Conservation (phyloP, 2,113 vertebrate genomes). For the Silurus meridionalis region DNA sequence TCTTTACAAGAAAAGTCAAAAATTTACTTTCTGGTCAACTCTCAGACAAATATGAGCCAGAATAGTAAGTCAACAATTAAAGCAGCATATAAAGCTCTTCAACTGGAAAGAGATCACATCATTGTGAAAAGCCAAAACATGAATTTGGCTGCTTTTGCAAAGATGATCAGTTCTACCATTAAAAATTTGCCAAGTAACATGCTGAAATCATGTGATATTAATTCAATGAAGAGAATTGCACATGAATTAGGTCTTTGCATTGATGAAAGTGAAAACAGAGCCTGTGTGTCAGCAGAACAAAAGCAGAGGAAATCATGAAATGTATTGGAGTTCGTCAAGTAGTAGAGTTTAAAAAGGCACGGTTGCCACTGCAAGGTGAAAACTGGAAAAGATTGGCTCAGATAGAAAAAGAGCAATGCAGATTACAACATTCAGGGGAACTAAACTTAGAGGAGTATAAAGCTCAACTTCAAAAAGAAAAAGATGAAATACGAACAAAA, state of each 20-base stretch:
- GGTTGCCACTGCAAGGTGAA: constrained; percentile 59
- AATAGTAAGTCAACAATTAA: constrained; percentile 15
- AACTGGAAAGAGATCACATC: constrained; percentile 36
- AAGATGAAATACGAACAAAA: rapidly evolving
- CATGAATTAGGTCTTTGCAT: constrained; percentile 49
- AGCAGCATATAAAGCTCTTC: background rate
- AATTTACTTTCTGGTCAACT: constrained; percentile 55
- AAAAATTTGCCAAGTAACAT: background rate
- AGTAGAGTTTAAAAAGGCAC: constrained; percentile 47
- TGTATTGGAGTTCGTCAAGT: constrained; percentile 33
- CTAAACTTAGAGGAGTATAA: constrained; percentile 19
- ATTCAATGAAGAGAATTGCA: constrained; percentile 36
- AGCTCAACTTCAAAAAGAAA: constrained; percentile 35
- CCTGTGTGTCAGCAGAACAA: constrained; percentile 25
- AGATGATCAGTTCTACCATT: constrained; percentile 29
- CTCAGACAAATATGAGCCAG: background rate
- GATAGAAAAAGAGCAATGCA: constrained; percentile 58
- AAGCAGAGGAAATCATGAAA: constrained; percentile 33
- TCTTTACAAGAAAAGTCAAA: constrained; percentile 49
- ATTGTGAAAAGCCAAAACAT: background rate
- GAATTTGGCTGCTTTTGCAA: constrained; percentile 53
- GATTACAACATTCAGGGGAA: constrained; percentile 24
- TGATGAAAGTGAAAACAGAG: constrained; percentile 51
- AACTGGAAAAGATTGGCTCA: constrained; percentile 56
- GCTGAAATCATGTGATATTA: background rate